Percentiles rank a stretch among this genome's conserved stretches.
phyloP scores from a whole-genome alignment of 92 coral and sea anemone genomes.

The Isaurus tuberculatus region DNA sequence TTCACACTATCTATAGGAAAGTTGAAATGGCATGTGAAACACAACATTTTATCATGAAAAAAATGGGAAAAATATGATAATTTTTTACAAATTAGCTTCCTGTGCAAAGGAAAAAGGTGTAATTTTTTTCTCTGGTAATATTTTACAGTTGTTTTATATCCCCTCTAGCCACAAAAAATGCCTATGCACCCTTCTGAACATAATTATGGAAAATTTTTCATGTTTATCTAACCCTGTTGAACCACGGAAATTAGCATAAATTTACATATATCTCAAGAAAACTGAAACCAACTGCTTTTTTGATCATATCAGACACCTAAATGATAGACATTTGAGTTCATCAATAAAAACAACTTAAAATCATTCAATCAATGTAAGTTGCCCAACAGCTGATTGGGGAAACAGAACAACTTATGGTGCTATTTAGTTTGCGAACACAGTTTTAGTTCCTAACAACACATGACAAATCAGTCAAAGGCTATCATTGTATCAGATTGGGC shows the following conservation, averaged over 20 bases:
- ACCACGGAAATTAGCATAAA: background rate
- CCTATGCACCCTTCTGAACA: slow-evolving; percentile 18
- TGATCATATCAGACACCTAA: slow-evolving; percentile 12
- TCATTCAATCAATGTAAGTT: slow-evolving; percentile 12
- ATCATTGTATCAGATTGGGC: too few species aligned
- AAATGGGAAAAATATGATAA: background rate
- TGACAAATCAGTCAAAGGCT: background rate
- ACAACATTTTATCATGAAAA: slow-evolving; percentile 8
- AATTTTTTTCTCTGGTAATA: slow-evolving; percentile 3
- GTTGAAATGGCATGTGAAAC: slow-evolving; percentile 34
- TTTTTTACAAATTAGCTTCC: slow-evolving; percentile 17
- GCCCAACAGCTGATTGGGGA: slow-evolving; percentile 11
- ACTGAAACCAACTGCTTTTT: slow-evolving; percentile 5
- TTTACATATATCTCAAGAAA: slow-evolving; percentile 23
- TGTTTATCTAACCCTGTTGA: slow-evolving; percentile 10
- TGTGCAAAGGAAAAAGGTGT: slow-evolving; percentile 19
- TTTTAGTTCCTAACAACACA: background rate
- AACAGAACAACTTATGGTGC: background rate
- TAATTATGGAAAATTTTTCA: slow-evolving; percentile 17
- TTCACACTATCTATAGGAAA: slow-evolving; percentile 16
- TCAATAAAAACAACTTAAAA: slow-evolving; percentile 6
- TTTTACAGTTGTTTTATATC: slow-evolving; percentile 30
- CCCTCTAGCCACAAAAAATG: slow-evolving; percentile 33
- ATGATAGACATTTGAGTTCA: slow-evolving; percentile 14
- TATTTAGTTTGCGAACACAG: background rate